Evolutionary conservation across 2,113 vertebrate genomes (phyloP).

Genomic region (Morone chrysops): DNA sequence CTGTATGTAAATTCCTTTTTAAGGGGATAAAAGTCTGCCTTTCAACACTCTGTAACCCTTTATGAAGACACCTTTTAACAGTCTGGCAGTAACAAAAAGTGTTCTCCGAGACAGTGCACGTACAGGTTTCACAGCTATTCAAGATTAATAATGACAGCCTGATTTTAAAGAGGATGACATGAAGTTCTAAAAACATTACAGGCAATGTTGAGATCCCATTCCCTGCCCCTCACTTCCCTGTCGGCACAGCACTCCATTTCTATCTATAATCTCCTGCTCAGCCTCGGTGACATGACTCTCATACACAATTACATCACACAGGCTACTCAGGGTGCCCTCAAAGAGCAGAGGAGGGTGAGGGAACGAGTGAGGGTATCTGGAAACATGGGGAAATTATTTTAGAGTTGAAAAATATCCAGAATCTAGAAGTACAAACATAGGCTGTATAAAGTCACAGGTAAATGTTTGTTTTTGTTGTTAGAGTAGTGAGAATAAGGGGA

Average conservation of each 20-base stretch:
- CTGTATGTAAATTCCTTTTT: too few relatives aligned
- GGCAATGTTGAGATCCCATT: slow-evolving; percentile 6
- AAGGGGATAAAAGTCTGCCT: not conserved
- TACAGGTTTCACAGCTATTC: slow-evolving; percentile 1
- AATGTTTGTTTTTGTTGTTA: not conserved
- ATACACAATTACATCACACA: slow-evolving; percentile 57
- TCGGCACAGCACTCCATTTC: slow-evolving; percentile 40
- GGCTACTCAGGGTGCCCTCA: slow-evolving; percentile 31
- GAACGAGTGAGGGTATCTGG: not conserved
- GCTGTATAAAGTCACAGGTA: too few relatives aligned
- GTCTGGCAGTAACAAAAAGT: not conserved
- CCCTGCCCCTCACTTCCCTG: slow-evolving; percentile 22
- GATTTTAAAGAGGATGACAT: slow-evolving; percentile 21
- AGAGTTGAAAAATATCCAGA: not conserved
- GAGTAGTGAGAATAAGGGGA: not conserved
- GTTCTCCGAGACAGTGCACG: not conserved
- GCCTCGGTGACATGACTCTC: slow-evolving; percentile 51
- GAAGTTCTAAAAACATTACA: slow-evolving; percentile 30
- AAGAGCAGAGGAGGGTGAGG: slow-evolving; percentile 8
- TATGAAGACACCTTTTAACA: not conserved
- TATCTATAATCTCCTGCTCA: slow-evolving; percentile 54
- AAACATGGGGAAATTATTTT: not conserved
- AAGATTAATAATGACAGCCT: not conserved
- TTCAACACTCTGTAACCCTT: not conserved
- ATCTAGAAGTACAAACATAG: not conserved